Conservation (phyloP, 2,113 vertebrate species). For the Clinocottus analis region DNA sequence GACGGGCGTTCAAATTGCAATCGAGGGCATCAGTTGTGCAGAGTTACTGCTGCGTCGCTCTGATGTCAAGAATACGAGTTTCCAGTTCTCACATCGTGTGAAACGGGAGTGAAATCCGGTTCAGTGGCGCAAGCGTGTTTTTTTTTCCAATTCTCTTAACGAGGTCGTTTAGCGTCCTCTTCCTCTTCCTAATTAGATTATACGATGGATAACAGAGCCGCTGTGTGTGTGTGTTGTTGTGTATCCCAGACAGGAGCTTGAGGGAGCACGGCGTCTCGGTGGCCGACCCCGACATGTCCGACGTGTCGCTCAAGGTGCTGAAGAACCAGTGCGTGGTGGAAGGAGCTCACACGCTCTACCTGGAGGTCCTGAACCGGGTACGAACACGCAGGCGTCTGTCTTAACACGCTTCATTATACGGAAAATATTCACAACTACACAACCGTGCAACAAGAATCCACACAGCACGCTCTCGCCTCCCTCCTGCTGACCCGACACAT, state of each 20-base stretch:
- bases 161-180: background rate
- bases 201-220: background rate
- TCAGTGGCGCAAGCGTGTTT: slow-evolving; percentile 1
- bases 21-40: background rate
- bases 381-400: background rate
- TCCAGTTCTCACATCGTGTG: background rate
- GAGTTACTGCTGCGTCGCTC: background rate
- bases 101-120: background rate
- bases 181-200: slow-evolving; percentile 39
- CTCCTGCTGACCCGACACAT: too few species aligned
- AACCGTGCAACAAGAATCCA: too few species aligned
- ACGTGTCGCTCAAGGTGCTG: slow-evolving; percentile 85
- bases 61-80: background rate
- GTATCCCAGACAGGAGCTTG: slow-evolving; percentile 76
- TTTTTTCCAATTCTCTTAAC: background rate
- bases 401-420: background rate
- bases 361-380: slow-evolving; percentile 93
- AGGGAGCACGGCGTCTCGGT: slow-evolving; percentile 77
- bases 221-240: background rate
- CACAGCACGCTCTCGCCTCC: too few species aligned
- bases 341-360: slow-evolving; percentile 88
- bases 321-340: slow-evolving; percentile 92
- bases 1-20: background rate
- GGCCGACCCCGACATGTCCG: slow-evolving; percentile 83
- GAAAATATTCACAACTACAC: too few species aligned